Conservation (phyloP, 2,113 vertebrate genomes). For the Anolis carolinensis region DNA sequence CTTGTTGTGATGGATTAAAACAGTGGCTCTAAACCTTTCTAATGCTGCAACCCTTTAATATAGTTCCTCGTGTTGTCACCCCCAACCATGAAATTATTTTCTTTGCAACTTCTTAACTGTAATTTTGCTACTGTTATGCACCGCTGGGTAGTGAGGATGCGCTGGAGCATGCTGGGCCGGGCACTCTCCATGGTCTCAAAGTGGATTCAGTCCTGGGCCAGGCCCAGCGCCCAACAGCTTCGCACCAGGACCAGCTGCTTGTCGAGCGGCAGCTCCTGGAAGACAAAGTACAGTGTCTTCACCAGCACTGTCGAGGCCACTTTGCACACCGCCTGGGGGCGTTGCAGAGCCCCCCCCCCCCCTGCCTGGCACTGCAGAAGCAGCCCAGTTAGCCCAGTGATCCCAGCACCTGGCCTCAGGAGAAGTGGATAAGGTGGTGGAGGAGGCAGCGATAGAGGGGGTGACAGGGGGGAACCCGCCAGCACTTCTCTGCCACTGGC, state of each 20-base stretch:
- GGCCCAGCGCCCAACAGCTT: slow-evolving; percentile 89
- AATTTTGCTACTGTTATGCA: too few relatives aligned
- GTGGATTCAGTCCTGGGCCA: slow-evolving; percentile 90
- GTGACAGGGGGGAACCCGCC: slow-evolving; percentile 2
- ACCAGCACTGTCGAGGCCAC: slow-evolving; percentile 90
- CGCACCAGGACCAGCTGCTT: slow-evolving; percentile 91
- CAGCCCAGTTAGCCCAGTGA: slow-evolving; percentile 78
- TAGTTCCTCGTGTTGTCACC: too few relatives aligned
- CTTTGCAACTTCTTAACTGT: too few relatives aligned
- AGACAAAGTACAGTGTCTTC: slow-evolving; percentile 93
- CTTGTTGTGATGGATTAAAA: too few relatives aligned
- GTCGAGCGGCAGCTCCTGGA: slow-evolving; percentile 89
- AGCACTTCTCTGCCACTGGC: background rate
- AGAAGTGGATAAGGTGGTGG: background rate
- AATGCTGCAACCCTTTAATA: too few relatives aligned
- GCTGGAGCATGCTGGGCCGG: slow-evolving; percentile 88
- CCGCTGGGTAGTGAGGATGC: slow-evolving; percentile 83
- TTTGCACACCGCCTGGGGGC: slow-evolving; percentile 89
- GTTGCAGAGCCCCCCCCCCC: slow-evolving; percentile 80
- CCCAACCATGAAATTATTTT: too few relatives aligned
- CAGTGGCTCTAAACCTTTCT: too few relatives aligned
- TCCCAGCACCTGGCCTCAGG: background rate
- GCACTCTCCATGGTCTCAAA: slow-evolving; percentile 89
- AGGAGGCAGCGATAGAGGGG: slow-evolving; percentile 35
- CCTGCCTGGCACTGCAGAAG: slow-evolving; percentile 76